Percentiles rank a stretch among this genome's conserved stretches.
Conservation (phyloP, 2,113 vertebrate genomes). For the Xenopus tropicalis region UCB_Xtro_10.0 CM004451.2:25917001-25917500, state of each 20-base stretch:
- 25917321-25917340: too few relatives aligned
- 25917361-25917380: too few relatives aligned
- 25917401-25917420: conserved; percentile 79
- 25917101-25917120: conserved; percentile 94
- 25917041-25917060: conserved; percentile 65
- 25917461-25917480: conserved; percentile 75
- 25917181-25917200: conserved; percentile 66
- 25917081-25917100: conserved; percentile 81
- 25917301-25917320: too few relatives aligned
- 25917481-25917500: conserved; percentile 77
- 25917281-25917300: too few relatives aligned
- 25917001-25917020: not conserved
- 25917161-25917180: conserved; percentile 93
- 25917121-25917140: conserved; percentile 88
- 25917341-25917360: too few relatives aligned
- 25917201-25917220: too few relatives aligned
- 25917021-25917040: not conserved
- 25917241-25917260: too few relatives aligned
- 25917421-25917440: conserved; percentile 94
- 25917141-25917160: conserved; percentile 84
- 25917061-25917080: conserved; percentile 94
- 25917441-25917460: conserved; percentile 78
- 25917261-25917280: too few relatives aligned
- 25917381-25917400: too few relatives aligned
- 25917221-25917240: too few relatives aligned